phyloP scores from a whole-genome alignment of 2,113 vertebrate species.

The Mastomys natalensis region DNA sequence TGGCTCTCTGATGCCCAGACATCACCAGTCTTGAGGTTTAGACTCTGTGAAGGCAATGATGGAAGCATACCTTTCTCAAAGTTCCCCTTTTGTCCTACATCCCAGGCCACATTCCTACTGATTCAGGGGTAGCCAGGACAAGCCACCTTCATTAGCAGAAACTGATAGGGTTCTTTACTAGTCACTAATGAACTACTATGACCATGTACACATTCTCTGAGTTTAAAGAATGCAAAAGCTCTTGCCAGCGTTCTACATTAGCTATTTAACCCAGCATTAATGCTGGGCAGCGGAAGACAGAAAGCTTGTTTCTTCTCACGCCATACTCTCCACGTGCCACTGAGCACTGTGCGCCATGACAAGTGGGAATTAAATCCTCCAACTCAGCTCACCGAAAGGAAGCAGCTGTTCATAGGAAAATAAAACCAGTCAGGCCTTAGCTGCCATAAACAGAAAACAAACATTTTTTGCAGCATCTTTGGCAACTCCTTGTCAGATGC shows the following conservation, averaged over 20 bases:
- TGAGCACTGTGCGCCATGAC: accelerated
- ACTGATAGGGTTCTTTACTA: accelerated
- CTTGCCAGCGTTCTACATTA: neutral
- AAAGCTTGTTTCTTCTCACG: neutral
- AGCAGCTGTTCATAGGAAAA: constrained; percentile 35
- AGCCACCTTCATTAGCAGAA: neutral
- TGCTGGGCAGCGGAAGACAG: accelerated
- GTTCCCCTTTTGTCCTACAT: neutral
- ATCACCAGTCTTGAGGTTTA: neutral
- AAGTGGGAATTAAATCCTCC: neutral
- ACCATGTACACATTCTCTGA: neutral
- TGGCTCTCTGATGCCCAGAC: neutral
- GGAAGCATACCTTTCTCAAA: neutral
- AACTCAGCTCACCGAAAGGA: neutral
- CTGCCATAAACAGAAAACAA: constrained; percentile 21
- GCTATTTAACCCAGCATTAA: neutral
- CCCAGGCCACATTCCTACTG: neutral
- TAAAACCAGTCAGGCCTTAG: constrained; percentile 9
- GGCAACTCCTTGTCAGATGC: neutral
- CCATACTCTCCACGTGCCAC: neutral
- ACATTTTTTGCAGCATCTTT: neutral
- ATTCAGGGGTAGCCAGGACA: too few relatives aligned
- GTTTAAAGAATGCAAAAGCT: neutral
- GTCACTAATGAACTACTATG: neutral
- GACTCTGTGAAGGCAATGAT: neutral